Evolutionary conservation across 2,797 vertebrate species (phyloP).

Genomic region (Lepilemur septentrionalis): DNA sequence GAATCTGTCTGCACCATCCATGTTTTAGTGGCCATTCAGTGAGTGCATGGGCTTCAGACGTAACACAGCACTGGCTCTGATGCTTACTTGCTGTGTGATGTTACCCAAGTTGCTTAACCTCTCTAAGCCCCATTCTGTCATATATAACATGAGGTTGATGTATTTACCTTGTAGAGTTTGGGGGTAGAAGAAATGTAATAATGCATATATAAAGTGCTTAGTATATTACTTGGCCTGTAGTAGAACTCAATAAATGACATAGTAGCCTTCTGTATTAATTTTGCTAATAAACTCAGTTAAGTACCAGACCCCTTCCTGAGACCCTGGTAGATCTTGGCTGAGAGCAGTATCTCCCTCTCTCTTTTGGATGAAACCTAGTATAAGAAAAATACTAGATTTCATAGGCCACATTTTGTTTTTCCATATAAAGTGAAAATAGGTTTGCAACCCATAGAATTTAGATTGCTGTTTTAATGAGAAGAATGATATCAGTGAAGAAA

Average conservation of each 20-base stretch:
- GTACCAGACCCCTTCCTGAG: not conserved
- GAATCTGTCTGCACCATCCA: not conserved
- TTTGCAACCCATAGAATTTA: not conserved
- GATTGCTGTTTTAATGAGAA: not conserved
- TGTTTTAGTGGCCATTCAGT: not conserved
- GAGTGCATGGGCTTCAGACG: not conserved
- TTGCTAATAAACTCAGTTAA: not conserved
- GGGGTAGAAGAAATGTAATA: not conserved
- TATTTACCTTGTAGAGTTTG: not conserved
- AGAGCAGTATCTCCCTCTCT: not conserved
- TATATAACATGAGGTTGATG: not conserved
- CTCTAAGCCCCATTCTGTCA: not conserved
- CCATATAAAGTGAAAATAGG: slow-evolving; percentile 31
- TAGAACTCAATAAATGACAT: not conserved
- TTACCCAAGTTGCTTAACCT: not conserved
- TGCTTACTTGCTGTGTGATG: not conserved
- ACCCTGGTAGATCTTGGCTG: not conserved
- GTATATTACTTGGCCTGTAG: not conserved
- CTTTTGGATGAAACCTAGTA: not conserved
- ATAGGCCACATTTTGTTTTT: not conserved
- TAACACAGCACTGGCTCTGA: not conserved
- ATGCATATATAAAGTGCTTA: not conserved
- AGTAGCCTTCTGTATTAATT: not conserved
- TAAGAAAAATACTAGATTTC: not conserved
- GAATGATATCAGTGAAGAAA: not conserved